Conservation (phyloP, 2,888 invertebrate species). For the Polia nebulosa region DNA sequence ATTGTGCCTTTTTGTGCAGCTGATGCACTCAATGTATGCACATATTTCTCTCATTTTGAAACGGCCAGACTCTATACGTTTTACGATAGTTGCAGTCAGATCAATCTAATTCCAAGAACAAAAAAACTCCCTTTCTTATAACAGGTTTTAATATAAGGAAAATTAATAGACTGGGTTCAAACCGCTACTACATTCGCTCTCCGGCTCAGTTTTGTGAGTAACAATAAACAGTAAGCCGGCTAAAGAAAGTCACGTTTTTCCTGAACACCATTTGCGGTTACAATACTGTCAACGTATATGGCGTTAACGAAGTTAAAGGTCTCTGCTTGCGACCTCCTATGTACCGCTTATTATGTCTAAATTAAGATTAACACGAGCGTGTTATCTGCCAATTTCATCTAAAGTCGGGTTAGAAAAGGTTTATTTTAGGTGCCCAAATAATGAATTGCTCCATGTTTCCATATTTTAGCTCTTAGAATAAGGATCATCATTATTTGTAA, state of each 20-base stretch:
- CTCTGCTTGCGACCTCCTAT: conserved; percentile 76
- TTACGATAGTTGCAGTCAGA: conserved; percentile 47
- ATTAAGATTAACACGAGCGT: conserved; percentile 71
- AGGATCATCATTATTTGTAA: conserved; percentile 33
- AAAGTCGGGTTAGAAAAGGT: conserved; percentile 15
- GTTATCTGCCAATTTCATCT: conserved; percentile 61
- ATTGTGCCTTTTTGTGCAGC: conserved; percentile 88
- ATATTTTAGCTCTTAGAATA: conserved; percentile 21
- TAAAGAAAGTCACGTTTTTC: conserved; percentile 83
- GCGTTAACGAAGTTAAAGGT: conserved; percentile 83
- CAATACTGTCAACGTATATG: conserved; percentile 82
- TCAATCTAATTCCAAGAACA: conserved; percentile 42
- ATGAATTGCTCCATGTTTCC: conserved; percentile 29
- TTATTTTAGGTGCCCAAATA: conserved; percentile 13
- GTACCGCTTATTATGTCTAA: conserved; percentile 79
- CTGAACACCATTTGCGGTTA: conserved; percentile 80
- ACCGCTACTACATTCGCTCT: conserved; percentile 40
- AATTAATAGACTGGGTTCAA: conserved; percentile 47
- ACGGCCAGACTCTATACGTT: conserved; percentile 65
- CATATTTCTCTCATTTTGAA: conserved; percentile 76
- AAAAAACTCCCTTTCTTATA: conserved; percentile 32
- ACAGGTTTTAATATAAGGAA: conserved; percentile 32
- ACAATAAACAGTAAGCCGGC: conserved; percentile 75
- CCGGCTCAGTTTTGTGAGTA: conserved; percentile 57
- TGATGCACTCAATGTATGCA: conserved; percentile 81